Evolutionary conservation across 2,888 invertebrate species (phyloP), one percentile per base, ranked within the genome.

Genomic region (Ennomos erosarius): DNA sequence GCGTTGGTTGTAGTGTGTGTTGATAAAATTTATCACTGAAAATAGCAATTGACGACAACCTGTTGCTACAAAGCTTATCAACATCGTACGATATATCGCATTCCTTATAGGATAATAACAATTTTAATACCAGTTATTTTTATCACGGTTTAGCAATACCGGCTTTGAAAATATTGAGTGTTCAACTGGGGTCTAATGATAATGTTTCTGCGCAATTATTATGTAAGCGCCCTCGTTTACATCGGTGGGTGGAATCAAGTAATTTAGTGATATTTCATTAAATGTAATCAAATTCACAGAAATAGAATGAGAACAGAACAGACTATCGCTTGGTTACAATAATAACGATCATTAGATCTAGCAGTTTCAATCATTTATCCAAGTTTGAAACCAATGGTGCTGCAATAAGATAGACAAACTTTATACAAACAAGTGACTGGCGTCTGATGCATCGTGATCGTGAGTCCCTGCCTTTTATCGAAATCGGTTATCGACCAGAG

Each of bases 401-500:
- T 6, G 26, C 26, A 26, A 6, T 5, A 6, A 6, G 26, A 26
- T 26, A 6, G 26, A 5, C 26, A 26, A 16, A 16, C 16, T 16
- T 16, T 16, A 16, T 16, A 16, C 16, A 35, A 9, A 36, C n/a
- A 37, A 47, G 16, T 46, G 36, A 36, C 37, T 55, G 59, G 48
- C 55, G 61, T 62, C 60, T 67, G 64, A 67, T 71, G 72, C 67
- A 68, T 67, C 26, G 16, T 16, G 16, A 16, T 36, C 51, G 68
- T 80, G 81, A 78, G 69, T 80, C 76, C 80, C 65, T 49, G 61
- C 69, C 74, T 75, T 70, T 79, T 78, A 69, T 64, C 65, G 60
- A 59, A 60, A 77, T 76, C 68, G 73, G 60, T 76, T 81, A 82
- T 84, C 79, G 79, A 72, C 49, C 69, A 72, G 67, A 66, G 83